These are phyloP conservation scores for Ifrita kowaldi DNA, from an alignment of 2,113 vertebrate genomes.

Conservation along the genomic window DNA sequence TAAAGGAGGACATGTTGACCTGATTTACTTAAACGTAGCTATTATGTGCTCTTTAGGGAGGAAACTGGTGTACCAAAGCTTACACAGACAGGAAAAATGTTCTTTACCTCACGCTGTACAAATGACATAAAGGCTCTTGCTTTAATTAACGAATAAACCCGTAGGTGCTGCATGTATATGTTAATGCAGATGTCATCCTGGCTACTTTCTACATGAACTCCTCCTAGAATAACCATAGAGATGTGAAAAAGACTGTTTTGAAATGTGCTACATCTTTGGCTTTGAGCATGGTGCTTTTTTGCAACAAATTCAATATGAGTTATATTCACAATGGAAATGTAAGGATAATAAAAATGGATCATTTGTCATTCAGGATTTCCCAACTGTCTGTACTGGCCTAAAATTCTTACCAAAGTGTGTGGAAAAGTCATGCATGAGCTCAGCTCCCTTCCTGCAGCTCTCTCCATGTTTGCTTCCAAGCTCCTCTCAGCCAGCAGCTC, in stretches of 20 bases:
- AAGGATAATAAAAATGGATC: constrained; percentile 5
- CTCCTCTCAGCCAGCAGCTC: background rate
- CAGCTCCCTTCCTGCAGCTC: background rate
- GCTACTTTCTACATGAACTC: background rate
- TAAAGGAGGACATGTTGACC: constrained; percentile 35
- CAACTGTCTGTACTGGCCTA: background rate
- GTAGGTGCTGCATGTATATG: background rate
- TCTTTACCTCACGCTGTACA: constrained; percentile 19
- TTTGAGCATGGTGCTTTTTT: background rate
- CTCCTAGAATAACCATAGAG: background rate
- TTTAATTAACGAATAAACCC: constrained; percentile 27
- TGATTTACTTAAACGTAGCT: constrained; percentile 53
- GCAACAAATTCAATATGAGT: background rate
- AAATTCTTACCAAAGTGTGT: background rate
- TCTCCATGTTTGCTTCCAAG: background rate
- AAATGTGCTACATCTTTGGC: background rate
- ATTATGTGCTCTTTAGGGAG: constrained; percentile 50
- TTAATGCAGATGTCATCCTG: background rate
- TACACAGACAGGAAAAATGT: constrained; percentile 28
- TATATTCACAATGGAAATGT: background rate
- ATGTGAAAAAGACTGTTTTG: background rate
- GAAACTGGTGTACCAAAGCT: constrained; percentile 27
- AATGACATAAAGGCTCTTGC: background rate
- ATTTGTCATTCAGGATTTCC: background rate
- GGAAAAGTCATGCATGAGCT: background rate